A percentile compares a stretch with the other conserved stretches of the same genome.
phyloP scores from a whole-genome alignment of 2,113 vertebrate genomes.

The Urocynchramus pylzowi region DNA sequence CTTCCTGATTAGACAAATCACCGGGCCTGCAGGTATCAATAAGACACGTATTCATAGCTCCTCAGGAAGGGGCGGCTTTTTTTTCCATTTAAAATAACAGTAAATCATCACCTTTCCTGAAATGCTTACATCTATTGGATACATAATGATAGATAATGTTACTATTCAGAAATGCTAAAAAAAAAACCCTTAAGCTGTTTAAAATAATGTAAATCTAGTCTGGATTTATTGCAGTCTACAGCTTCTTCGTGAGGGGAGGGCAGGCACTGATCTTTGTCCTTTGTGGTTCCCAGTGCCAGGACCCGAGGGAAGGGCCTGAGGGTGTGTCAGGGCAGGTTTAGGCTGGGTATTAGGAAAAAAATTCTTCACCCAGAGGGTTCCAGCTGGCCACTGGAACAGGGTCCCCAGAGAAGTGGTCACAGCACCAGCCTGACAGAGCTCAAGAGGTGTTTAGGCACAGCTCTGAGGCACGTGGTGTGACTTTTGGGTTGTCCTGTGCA shows the following conservation, averaged over 20 bases:
- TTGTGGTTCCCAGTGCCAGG: background rate
- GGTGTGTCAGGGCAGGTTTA: background rate
- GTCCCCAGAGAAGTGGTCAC: fast-evolving
- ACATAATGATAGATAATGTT: background rate
- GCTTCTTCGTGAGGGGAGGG: fast-evolving
- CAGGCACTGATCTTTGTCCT: background rate
- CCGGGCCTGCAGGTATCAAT: fast-evolving
- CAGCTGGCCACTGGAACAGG: fast-evolving
- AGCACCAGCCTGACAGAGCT: background rate
- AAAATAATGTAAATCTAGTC: background rate
- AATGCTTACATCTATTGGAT: fast-evolving
- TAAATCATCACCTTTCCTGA: background rate
- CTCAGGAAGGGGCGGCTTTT: fast-evolving
- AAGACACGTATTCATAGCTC: background rate
- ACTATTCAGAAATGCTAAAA: background rate
- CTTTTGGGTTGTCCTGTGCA: background rate
- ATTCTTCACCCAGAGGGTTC: background rate
- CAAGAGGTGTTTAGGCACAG: fast-evolving
- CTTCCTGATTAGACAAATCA: background rate
- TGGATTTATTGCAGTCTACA: background rate
- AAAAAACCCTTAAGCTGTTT: fast-evolving
- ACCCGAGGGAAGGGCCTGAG: background rate
- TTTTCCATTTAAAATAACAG: background rate
- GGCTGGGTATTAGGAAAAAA: fast-evolving
- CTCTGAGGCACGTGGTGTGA: background rate